Evolutionary conservation across 2,888 invertebrate species (phyloP), one percentile per base, ranked within the genome.

Genomic region (Ashinkailepas kermadecensis): DNA sequence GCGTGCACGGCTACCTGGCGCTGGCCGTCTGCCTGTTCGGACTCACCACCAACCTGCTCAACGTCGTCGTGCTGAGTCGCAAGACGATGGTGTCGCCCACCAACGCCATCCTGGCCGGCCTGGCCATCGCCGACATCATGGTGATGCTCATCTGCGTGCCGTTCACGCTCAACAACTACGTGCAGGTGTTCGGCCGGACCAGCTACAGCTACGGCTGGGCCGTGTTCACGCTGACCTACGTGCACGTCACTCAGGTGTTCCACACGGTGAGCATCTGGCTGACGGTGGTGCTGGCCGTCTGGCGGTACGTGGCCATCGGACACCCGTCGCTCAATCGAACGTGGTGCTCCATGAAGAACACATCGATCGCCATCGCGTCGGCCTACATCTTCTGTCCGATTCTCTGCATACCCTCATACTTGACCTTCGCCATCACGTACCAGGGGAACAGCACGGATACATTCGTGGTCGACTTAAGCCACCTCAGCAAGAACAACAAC

Each of bases 221-320:
- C 0, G 90, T 93, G 54, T 95, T 94, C 87, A 93, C 95, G n/a
- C 91, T 94, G 84, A 94, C 96, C 86, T 96, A 97, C 87, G 95
- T 95, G 58, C 93, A 95, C 86, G 96, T 96, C 87, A 92, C 94
- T 56, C 95, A 96, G 87, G 91, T 93, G 80, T 90, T 94, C 84
- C 95, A 95, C 87, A 96, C 97, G 1, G 94, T 96, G 84, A 95
- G 96, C 2, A 96, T 96, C 85, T 96, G 95, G 92, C 88, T 97
- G 85, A 97, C 97, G 0, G 94, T 97, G 4, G 94, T 94, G 0
- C 88, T 98, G 83, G 97, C 97, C 0, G 93, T 97, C 15, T 98
- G 97, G 95, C 90, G 97, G 9, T 96, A 95, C 87, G 91, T 96
- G 81, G 94, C 94, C 23, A 92, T 95, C 82, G 94, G 93, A 0